These are phyloP conservation scores for Aromia moschata DNA, from an alignment of 2,888 invertebrate genomes.

Conservation along the genomic window DNA sequence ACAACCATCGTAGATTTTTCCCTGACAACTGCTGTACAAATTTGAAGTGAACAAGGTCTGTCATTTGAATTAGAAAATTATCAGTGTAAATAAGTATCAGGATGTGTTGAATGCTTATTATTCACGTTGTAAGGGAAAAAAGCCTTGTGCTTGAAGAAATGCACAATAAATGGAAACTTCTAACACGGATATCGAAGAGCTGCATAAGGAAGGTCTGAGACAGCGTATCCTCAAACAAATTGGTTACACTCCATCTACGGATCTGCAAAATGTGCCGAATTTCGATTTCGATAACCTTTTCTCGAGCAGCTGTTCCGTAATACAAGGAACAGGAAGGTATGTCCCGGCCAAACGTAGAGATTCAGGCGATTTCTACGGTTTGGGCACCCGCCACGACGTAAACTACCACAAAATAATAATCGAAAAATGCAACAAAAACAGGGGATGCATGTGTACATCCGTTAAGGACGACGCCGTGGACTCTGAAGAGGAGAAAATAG, in stretches of 20 bases:
- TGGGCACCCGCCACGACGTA: background rate
- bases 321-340: background rate
- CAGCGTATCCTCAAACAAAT: background rate
- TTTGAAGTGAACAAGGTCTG: too few relatives aligned
- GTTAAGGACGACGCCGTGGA: background rate
- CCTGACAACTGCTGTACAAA: background rate
- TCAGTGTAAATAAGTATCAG: too few relatives aligned
- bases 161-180: background rate
- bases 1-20: background rate
- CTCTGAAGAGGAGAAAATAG: too few relatives aligned
- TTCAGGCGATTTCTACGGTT: background rate
- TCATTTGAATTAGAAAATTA: too few relatives aligned
- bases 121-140: too few relatives aligned
- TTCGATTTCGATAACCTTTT: slow-evolving; percentile 11
- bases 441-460: slow-evolving; percentile 18
- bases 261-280: slow-evolving; percentile 7
- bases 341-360: background rate
- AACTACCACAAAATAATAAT: slow-evolving; percentile 9
- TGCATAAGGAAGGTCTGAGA: background rate
- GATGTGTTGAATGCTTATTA: too few relatives aligned
- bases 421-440: slow-evolving; percentile 3
- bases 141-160: too few relatives aligned
- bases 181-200: background rate
- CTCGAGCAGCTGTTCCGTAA: background rate
- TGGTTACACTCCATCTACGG: background rate